Conservation (phyloP, 2,888 invertebrate species). For the Coelinius sp. region DNA sequence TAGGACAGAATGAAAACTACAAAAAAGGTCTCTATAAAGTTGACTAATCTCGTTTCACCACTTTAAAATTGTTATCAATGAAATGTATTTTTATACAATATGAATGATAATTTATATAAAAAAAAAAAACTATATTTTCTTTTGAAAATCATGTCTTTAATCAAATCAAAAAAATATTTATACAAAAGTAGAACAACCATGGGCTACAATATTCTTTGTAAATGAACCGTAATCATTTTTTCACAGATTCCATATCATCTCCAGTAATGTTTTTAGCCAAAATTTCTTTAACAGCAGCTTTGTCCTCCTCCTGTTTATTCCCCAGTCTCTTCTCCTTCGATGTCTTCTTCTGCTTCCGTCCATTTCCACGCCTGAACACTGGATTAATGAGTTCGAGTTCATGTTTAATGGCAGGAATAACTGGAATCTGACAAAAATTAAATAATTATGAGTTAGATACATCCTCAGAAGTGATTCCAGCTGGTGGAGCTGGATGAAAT, state of each 20-base stretch:
- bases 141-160: background rate
- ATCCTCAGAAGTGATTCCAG: conserved; percentile 9
- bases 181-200: background rate
- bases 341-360: conserved; percentile 63
- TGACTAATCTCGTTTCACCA: no score
- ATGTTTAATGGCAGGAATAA: conserved; percentile 72
- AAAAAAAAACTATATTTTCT: background rate
- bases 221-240: background rate
- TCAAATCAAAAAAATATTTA: background rate
- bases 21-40: no score
- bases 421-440: conserved; percentile 70
- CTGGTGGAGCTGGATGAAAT: conserved; percentile 67
- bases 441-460: conserved; percentile 30
- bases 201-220: background rate
- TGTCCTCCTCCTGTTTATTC: conserved; percentile 71
- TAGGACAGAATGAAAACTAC: no score
- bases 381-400: conserved; percentile 65
- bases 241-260: background rate
- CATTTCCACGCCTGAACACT: conserved; percentile 47
- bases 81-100: background rate
- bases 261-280: background rate
- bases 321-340: conserved; percentile 73
- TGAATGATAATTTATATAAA: background rate
- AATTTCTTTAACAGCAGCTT: conserved; percentile 49
- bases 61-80: no score